Percentiles rank a stretch among this genome's conserved stretches.
These are phyloP conservation scores for Lates calcarifer DNA, from an alignment of 2,113 vertebrate genomes.

Conservation along the genomic window DNA sequence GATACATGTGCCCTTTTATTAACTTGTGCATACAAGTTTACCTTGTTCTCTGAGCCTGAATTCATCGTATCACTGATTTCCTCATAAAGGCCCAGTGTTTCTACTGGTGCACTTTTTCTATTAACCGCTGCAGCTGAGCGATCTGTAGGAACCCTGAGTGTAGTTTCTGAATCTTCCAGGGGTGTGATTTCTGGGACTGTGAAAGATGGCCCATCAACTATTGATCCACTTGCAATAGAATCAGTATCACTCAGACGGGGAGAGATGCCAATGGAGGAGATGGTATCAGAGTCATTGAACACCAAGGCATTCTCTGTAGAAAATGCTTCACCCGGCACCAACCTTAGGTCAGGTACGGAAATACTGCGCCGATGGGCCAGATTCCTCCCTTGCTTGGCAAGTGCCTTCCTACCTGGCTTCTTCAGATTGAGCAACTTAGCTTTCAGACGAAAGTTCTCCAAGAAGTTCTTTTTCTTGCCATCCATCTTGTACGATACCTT, in stretches of 20 bases:
- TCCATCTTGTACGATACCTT: slow-evolving; percentile 76
- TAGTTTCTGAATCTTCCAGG: background rate
- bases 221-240: slow-evolving; percentile 56
- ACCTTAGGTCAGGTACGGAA: slow-evolving; percentile 82
- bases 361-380: slow-evolving; percentile 78
- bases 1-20: slow-evolving; percentile 34
- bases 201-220: slow-evolving; percentile 6
- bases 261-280: slow-evolving; percentile 36
- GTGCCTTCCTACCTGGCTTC: slow-evolving; percentile 67
- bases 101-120: slow-evolving; percentile 15
- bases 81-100: slow-evolving; percentile 3
- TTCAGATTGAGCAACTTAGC: slow-evolving; percentile 65
- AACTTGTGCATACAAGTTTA: slow-evolving; percentile 35
- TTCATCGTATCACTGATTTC: background rate
- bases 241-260: slow-evolving; percentile 53
- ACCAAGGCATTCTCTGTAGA: background rate
- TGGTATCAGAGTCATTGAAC: background rate
- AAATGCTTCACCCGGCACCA: slow-evolving; percentile 17
- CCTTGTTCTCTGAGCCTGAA: slow-evolving; percentile 2
- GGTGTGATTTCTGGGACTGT: no score
- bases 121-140: background rate
- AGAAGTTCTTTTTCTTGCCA: slow-evolving; percentile 74
- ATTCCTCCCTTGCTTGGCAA: slow-evolving; percentile 55
- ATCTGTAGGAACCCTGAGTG: background rate
- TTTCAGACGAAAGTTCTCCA: slow-evolving; percentile 72